Conservation (phyloP, 2,797 vertebrate genomes). For the Poeciliopsis turneri region DNA sequence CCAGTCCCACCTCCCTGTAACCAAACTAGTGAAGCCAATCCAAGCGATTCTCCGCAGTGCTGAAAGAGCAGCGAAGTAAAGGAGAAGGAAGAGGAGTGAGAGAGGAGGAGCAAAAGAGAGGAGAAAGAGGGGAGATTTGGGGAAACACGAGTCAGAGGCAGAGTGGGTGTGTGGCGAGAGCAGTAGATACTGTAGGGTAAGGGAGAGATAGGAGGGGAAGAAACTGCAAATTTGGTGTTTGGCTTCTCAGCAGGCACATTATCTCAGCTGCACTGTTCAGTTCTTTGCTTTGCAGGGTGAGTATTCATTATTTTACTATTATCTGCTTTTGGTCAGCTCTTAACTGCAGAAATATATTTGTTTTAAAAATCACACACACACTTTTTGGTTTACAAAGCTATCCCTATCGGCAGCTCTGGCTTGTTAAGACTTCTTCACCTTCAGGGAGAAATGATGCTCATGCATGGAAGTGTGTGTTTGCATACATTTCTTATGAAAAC, state of each 20-base stretch:
- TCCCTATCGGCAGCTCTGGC: slow-evolving; percentile 22
- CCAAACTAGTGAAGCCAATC: slow-evolving; percentile 73
- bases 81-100: slow-evolving; percentile 32
- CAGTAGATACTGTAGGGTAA: slow-evolving; percentile 24
- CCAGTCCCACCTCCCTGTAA: slow-evolving; percentile 59
- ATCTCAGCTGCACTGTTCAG: slow-evolving; percentile 51
- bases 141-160: slow-evolving; percentile 30
- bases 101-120: slow-evolving; percentile 26
- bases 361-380: slow-evolving; percentile 17
- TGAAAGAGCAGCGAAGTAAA: slow-evolving; percentile 67
- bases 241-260: slow-evolving; percentile 62
- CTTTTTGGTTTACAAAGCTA: slow-evolving; percentile 17
- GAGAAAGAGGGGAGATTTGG: slow-evolving; percentile 30
- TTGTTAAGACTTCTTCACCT: slow-evolving; percentile 40
- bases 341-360: neutral
- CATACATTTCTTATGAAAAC: neutral
- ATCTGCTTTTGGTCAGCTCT: neutral
- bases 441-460: slow-evolving; percentile 11
- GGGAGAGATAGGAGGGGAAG: slow-evolving; percentile 11
- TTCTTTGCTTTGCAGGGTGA: slow-evolving; percentile 72
- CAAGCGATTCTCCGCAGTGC: slow-evolving; percentile 80
- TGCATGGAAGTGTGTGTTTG: slow-evolving; percentile 16
- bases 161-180: slow-evolving; percentile 28
- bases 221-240: slow-evolving; percentile 63
- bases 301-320: slow-evolving; percentile 36